Conservation (phyloP, 2,888 invertebrate species). For the Polymixis flavicincta region DNA sequence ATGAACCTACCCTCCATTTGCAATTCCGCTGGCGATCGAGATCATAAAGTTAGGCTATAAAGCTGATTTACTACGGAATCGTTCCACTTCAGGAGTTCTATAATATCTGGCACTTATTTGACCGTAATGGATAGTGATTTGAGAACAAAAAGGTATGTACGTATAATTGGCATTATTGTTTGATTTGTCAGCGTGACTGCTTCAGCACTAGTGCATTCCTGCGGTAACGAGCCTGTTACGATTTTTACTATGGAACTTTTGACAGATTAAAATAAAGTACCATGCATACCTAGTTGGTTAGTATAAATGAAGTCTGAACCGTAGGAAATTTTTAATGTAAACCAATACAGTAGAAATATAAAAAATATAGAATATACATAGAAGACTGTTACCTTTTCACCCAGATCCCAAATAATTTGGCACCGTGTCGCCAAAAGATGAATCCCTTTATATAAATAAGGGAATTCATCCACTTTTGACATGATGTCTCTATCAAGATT, state of each 20-base stretch:
- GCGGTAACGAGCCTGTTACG: too few species aligned
- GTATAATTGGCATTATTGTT: background rate
- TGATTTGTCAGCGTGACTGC: background rate
- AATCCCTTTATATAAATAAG: slow-evolving; percentile 26
- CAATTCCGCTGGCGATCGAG: slow-evolving; percentile 49
- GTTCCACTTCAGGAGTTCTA: slow-evolving; percentile 39
- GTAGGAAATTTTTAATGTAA: too few species aligned
- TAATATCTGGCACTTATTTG: slow-evolving; percentile 39
- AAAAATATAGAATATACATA: too few species aligned
- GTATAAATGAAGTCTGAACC: too few species aligned
- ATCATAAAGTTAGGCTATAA: slow-evolving; percentile 57
- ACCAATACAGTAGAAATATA: too few species aligned
- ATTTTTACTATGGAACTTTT: too few species aligned
- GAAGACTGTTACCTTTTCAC: too few species aligned
- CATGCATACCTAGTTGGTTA: too few species aligned
- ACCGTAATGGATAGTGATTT: slow-evolving; percentile 33
- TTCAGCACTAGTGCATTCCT: too few species aligned
- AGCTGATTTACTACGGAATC: slow-evolving; percentile 53
- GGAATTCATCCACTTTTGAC: too few species aligned
- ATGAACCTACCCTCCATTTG: slow-evolving; percentile 29
- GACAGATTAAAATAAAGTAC: too few species aligned
- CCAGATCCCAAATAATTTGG: slow-evolving; percentile 14
- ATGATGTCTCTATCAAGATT: too few species aligned
- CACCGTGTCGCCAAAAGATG: slow-evolving; percentile 15
- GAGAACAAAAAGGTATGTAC: background rate